A percentile compares a stretch with the other conserved stretches of the same genome.
Conservation (phyloP, 2,888 invertebrate species). For the Sesia bembeciformis region DNA sequence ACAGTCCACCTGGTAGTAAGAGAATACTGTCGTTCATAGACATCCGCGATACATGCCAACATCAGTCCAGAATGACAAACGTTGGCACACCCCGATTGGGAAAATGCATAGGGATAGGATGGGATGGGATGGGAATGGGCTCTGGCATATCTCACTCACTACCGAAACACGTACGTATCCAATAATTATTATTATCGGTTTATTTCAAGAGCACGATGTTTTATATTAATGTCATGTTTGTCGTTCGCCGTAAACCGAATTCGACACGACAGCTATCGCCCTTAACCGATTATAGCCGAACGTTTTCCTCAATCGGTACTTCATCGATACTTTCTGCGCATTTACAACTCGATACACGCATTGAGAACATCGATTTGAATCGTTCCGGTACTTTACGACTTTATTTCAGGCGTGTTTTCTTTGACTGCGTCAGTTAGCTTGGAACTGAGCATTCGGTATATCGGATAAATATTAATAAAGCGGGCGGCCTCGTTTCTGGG, state of each 20-base stretch:
- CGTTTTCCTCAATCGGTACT: slow-evolving; percentile 47
- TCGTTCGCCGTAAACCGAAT: not conserved
- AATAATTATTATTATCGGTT: no score
- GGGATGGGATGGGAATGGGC: no score
- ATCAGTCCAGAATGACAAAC: no score
- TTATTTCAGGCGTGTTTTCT: slow-evolving; percentile 71
- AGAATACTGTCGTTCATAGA: no score
- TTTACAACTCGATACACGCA: slow-evolving; percentile 56
- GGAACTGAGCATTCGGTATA: slow-evolving; percentile 59
- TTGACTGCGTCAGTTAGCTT: slow-evolving; percentile 71
- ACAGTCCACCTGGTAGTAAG: no score
- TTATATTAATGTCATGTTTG: not conserved
- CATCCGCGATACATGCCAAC: no score
- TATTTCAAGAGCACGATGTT: no score
- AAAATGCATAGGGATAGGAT: no score
- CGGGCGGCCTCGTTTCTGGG: slow-evolving; percentile 71
- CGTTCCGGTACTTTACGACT: slow-evolving; percentile 70
- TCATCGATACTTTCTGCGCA: slow-evolving; percentile 51
- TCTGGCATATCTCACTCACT: no score
- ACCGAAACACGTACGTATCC: no score
- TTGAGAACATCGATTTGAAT: slow-evolving; percentile 65
- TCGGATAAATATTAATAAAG: slow-evolving; percentile 75
- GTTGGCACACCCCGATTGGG: no score
- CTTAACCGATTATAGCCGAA: slow-evolving; percentile 27
- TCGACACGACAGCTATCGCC: not conserved